Evolutionary conservation across 2,888 invertebrate genomes (phyloP).

Genomic region (Microplitis manilae): DNA sequence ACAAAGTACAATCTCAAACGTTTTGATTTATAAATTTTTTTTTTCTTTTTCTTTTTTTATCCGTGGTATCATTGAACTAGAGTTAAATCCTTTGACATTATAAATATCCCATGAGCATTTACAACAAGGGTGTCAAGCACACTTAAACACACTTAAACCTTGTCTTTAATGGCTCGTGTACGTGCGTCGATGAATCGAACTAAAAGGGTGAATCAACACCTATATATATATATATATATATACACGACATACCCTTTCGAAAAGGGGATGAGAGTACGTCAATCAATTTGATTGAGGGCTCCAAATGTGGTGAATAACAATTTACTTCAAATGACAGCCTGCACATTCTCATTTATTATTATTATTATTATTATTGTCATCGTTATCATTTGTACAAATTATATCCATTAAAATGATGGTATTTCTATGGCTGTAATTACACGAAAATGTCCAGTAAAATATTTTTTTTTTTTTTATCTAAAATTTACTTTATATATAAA

Average conservation of each 20-base stretch:
- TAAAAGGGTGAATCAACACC: slow-evolving; percentile 9
- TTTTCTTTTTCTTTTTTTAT: not conserved
- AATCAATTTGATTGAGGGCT: slow-evolving; percentile 61
- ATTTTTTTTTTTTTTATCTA: too few relatives aligned
- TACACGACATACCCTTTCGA: too few relatives aligned
- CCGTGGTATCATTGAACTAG: not conserved
- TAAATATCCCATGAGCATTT: slow-evolving; percentile 3
- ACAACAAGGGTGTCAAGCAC: slow-evolving; percentile 14
- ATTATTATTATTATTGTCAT: slow-evolving; percentile 8
- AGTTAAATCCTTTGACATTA: not conserved
- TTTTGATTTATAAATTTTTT: not conserved
- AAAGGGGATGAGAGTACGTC: slow-evolving; percentile 46
- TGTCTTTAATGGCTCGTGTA: slow-evolving; percentile 35
- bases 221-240: not conserved
- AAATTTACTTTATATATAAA: not conserved
- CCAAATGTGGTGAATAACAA: slow-evolving; percentile 52
- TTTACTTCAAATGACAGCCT: slow-evolving; percentile 49
- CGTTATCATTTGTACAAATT: not conserved
- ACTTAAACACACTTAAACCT: slow-evolving; percentile 16
- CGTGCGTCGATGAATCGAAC: slow-evolving; percentile 29
- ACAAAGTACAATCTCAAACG: too few relatives aligned
- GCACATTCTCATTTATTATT: slow-evolving; percentile 16
- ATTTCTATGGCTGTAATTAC: too few relatives aligned
- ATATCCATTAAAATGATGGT: too few relatives aligned
- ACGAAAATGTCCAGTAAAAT: too few relatives aligned